Evolutionary conservation across 2,888 invertebrate species (phyloP).

Genomic region (Gasteruption jaculator): DNA sequence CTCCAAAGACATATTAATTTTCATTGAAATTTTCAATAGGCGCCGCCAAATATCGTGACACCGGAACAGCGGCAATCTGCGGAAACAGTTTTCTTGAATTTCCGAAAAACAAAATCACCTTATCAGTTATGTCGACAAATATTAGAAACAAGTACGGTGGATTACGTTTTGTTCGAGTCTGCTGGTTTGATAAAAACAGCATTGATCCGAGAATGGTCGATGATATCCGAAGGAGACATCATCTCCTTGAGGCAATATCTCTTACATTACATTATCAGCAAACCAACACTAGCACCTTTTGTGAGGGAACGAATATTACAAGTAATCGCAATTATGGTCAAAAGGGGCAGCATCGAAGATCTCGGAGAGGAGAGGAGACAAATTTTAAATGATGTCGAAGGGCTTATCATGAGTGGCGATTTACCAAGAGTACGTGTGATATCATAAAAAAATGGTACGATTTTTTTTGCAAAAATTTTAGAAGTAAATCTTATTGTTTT

Average conservation of each 20-base stretch:
- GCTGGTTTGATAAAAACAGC: conserved; percentile 78
- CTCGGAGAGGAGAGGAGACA: conserved; percentile 64
- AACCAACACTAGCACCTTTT: conserved; percentile 66
- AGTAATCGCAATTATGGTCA: conserved; percentile 84
- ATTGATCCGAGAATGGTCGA: conserved; percentile 79
- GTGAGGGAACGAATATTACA: conserved; percentile 69
- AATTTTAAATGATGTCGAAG: conserved; percentile 70
- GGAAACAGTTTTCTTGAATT: conserved; percentile 77
- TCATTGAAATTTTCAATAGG: conserved; percentile 54
- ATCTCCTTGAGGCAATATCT: conserved; percentile 72
- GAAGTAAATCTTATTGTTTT: conserved; percentile 21
- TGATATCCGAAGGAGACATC: conserved; percentile 66
- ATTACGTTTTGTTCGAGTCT: conserved; percentile 84
- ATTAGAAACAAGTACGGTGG: conserved; percentile 67
- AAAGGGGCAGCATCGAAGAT: conserved; percentile 76
- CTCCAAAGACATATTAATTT: conserved; percentile 1
- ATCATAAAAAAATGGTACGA: conserved; percentile 6
- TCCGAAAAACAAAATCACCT: conserved; percentile 76
- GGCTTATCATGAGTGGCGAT: conserved; percentile 68
- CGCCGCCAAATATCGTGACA: conserved; percentile 72
- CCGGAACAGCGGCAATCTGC: conserved; percentile 76
- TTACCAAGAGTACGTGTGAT: conserved; percentile 56
- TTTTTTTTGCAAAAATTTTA: background rate
- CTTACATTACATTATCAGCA: conserved; percentile 70
- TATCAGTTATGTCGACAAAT: conserved; percentile 77